These are phyloP conservation scores for Neodon shergylaensis DNA, from an alignment of 2,113 vertebrate species.

Conservation along the genomic window DNA sequence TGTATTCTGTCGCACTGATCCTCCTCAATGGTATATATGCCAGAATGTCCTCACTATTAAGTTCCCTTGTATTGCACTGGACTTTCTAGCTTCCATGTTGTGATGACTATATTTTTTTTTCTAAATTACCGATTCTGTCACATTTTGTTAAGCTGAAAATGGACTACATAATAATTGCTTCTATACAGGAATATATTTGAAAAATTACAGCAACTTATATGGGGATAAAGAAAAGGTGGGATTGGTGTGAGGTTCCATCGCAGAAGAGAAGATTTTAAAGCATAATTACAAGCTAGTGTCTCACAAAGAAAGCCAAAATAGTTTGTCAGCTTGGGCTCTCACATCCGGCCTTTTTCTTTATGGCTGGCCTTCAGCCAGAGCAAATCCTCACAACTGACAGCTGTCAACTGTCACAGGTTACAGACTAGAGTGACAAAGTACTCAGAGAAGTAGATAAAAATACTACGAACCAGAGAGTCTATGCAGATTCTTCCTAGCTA, in stretches of 20 bases:
- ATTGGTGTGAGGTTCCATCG: neutral
- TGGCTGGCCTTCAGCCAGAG: constrained; percentile 57
- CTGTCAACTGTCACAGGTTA: constrained; percentile 71
- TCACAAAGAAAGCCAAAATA: constrained; percentile 42
- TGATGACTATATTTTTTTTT: neutral
- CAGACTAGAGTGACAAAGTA: constrained; percentile 64
- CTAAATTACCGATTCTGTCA: neutral
- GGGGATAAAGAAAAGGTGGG: neutral
- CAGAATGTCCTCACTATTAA: neutral
- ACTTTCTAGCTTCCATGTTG: neutral
- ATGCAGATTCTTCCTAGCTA: constrained; percentile 9
- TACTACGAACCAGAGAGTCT: constrained; percentile 27
- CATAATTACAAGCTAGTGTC: neutral
- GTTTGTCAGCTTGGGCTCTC: constrained; percentile 34
- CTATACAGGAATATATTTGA: constrained; percentile 2
- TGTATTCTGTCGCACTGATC: rapidly evolving
- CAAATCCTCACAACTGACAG: constrained; percentile 61
- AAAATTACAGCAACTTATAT: constrained; percentile 21
- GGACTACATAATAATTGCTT: neutral
- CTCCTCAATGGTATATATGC: too few species aligned
- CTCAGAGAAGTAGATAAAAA: constrained; percentile 57
- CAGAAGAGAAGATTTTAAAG: constrained; percentile 43
- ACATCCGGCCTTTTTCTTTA: constrained; percentile 10
- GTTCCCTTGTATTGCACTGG: neutral
- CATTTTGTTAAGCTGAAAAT: neutral